Conservation (phyloP, 2,797 vertebrate species). For the Sparus aurata region DNA sequence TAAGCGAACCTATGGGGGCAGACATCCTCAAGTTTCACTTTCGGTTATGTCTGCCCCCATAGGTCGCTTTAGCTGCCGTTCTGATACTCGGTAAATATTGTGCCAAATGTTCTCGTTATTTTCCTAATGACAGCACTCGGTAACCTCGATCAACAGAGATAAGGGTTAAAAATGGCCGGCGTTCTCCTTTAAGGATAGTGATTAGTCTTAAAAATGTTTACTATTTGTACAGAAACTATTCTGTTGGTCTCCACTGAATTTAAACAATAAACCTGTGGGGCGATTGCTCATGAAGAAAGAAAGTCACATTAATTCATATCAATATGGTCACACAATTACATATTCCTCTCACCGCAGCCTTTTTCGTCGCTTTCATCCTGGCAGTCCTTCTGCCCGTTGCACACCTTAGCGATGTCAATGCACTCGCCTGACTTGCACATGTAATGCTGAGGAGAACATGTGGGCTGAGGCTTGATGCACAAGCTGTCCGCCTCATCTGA, state of each 20-base stretch:
- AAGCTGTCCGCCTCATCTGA: slow-evolving; percentile 92
- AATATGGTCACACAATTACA: neutral
- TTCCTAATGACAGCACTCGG: no score
- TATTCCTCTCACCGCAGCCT: slow-evolving; percentile 88
- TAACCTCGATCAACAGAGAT: no score
- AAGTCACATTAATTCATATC: neutral
- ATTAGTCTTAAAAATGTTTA: neutral
- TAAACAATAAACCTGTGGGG: neutral
- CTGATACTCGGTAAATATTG: no score
- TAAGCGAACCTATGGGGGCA: no score
- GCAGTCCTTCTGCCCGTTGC: slow-evolving; percentile 92
- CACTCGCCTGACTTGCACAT: slow-evolving; percentile 92
- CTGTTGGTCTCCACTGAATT: neutral
- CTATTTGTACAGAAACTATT: neutral
- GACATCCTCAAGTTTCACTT: no score
- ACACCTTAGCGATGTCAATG: slow-evolving; percentile 88
- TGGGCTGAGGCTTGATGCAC: slow-evolving; percentile 88
- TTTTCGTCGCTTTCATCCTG: slow-evolving; percentile 94
- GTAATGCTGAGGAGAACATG: slow-evolving; percentile 91
- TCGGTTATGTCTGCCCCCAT: no score
- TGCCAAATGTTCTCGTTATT: no score
- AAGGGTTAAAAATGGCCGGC: no score
- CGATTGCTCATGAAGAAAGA: neutral
- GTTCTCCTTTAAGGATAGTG: neutral
- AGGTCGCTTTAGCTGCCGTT: no score